Evolutionary conservation across 1,140 invertebrate genomes (phyloP).

Genomic region (Scaptodrosophila lebanonensis): DNA sequence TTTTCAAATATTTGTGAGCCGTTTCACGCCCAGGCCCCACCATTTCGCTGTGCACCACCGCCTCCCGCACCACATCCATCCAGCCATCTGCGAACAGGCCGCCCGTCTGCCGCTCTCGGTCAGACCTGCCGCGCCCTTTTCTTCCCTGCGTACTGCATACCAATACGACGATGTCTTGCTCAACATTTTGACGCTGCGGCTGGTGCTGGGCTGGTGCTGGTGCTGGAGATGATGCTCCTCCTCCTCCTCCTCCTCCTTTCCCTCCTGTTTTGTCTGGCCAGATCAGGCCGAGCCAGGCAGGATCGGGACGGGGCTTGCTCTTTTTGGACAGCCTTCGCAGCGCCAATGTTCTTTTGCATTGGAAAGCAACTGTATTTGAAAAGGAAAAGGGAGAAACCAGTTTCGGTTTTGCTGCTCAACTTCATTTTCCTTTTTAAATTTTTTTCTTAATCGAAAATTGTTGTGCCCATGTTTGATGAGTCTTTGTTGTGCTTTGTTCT

Average conservation of each 20-base stretch:
- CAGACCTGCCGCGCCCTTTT: not conserved
- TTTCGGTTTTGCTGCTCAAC: slow-evolving; percentile 45
- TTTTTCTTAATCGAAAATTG: slow-evolving; percentile 11
- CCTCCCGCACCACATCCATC: not conserved
- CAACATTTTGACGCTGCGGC: too few relatives aligned
- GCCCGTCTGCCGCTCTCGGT: not conserved
- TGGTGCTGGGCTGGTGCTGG: too few relatives aligned
- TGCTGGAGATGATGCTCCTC: too few relatives aligned
- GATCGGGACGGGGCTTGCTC: too few relatives aligned
- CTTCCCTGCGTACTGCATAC: not conserved
- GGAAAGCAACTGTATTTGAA: slow-evolving; percentile 70
- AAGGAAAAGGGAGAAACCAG: slow-evolving; percentile 74
- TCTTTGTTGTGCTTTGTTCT: slow-evolving; percentile 3
- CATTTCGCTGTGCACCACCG: not conserved
- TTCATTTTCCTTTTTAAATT: slow-evolving; percentile 62
- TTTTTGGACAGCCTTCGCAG: not conserved
- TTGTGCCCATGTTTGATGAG: not conserved
- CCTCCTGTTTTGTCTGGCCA: not conserved
- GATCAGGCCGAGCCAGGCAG: too few relatives aligned
- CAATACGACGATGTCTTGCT: too few relatives aligned
- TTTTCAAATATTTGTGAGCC: slow-evolving; percentile 44
- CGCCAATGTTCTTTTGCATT: slow-evolving; percentile 17
- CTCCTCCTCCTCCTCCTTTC: too few relatives aligned
- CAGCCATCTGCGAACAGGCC: not conserved
- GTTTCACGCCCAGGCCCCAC: slow-evolving; percentile 8